These are phyloP conservation scores for Strix aluco DNA, from an alignment of 2,113 vertebrate species.

Conservation along the genomic window DNA sequence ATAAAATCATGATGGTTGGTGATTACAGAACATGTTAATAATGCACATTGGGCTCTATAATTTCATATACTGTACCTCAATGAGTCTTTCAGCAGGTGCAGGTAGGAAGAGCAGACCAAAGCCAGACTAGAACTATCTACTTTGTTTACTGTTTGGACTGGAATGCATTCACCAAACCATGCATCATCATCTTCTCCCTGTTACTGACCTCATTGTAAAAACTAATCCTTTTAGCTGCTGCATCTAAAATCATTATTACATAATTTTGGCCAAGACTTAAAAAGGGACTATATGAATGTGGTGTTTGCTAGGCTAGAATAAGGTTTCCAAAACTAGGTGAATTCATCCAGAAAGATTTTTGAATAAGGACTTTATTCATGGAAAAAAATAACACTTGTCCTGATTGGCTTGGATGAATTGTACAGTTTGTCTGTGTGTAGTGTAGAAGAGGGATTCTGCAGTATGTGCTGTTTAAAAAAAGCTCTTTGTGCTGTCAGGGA, in stretches of 20 bases:
- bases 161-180: constrained; percentile 10
- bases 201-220: constrained; percentile 49
- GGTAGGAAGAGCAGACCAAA: constrained; percentile 14
- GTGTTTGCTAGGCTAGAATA: constrained; percentile 18
- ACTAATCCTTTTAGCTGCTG: background rate
- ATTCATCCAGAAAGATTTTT: constrained; percentile 38
- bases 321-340: constrained; percentile 5
- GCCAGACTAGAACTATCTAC: background rate
- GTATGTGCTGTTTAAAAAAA: background rate
- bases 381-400: background rate
- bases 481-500: background rate
- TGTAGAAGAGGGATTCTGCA: background rate
- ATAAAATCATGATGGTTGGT: background rate
- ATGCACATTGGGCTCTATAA: background rate
- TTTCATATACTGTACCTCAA: background rate
- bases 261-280: constrained; percentile 37
- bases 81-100: constrained; percentile 51
- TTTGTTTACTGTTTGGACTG: constrained; percentile 38
- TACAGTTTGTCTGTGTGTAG: background rate
- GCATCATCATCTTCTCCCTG: background rate
- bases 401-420: background rate
- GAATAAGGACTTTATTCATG: constrained; percentile 9
- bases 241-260: constrained; percentile 24
- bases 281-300: constrained; percentile 29
- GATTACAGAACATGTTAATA: background rate